Base-by-base conservation (phyloP, 2,888 invertebrate species). In the Hemistola chrysoprasaria region DNA sequence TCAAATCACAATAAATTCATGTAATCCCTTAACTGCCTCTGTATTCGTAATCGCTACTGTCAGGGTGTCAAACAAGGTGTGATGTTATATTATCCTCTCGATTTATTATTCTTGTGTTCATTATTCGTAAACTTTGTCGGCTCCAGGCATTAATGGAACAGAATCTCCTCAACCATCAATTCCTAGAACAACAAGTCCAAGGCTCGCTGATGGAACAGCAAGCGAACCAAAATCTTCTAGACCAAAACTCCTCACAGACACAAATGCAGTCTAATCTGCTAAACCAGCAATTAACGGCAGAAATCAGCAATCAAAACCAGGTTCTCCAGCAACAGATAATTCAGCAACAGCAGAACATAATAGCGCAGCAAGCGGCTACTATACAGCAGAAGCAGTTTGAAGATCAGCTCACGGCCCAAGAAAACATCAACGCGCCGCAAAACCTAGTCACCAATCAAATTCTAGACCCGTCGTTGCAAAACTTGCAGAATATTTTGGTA, bases 301-400 rank as follows among this genome's bases (percentile, higher is more conserved):
- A 87, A 47, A 76, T 84, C 48, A 78, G 62, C 53, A 82, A 73
- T 31, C 84, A 87, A 67, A 91, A 77, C 65, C 90, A 87, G 53
- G 89, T 79, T 11, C 68, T 91, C 36, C 91, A 91, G 50, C 91
- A 91, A 32, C 79, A 91, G 29, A 88, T 91, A 23, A 80, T 87
- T 22, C 84, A 90, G 59, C 85, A 83, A 44, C 80, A 90, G 58
- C 87, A 89, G 50, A 81, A 75, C 36, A 79, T 88, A 22, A 81
- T 80, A 47, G 75, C 78, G n/a, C 89, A 88, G 24, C 86, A 87
- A 56, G 87, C 87, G 6, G 86, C 75, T 1, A 80, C 85, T 1
- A 85, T 86, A 47, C 89, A 88, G 26, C 89, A 89, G 59, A 90
- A 81, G 57, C 90, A 82, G 56, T 59, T 77, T 6, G 85, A 84